Base-by-base conservation (phyloP, 92 coral and sea anemone species). In the Micromussa lordhowensis region DNA sequence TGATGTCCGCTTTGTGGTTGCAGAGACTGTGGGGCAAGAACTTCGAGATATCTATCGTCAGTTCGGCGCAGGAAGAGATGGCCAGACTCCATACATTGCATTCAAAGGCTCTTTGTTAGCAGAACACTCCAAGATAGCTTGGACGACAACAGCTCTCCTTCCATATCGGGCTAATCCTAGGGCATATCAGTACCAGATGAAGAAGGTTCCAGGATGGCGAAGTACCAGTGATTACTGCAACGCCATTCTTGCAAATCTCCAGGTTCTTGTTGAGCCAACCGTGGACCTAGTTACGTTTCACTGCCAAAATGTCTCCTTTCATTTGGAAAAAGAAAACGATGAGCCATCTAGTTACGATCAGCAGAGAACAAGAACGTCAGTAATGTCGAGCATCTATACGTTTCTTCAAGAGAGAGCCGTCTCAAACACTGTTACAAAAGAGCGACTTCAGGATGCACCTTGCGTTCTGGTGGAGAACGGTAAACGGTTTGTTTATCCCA, bases 111-210 rank as follows among this genome's bases (percentile, higher is more conserved):
- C 96, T 11, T 91, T 92, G 17, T 40, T 83, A 3, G n/a, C 32
- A 3, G 5, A 54, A 10, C 78, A 93, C 68, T 19, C 72, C 0
- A 22, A 82, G 7, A 40, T 88, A 3, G 88, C 79, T 26, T 95
- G 98, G 98, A 93, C 95, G 6, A 78, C 75, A 59, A 91, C 92
- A n/a, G 38, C 69, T 58, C 31, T 95, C 28, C 84, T 95, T 32
- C 95, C 98, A 2, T 1, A 59, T 1, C 76, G 82, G 88, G 88
- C 88, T 40, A 44, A 76, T 61, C 63, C 88, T 3, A 35, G 17
- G 51, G 48, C 59, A 15, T 61, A 40, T 59, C 21, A 6, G 64
- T 36, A 44, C 19, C 44, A n/a, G 31, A 38, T 63, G 21, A 17
- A 4, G 21, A 17, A 4, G 21, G 54, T 10, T 2, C 53, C 80